Conservation (phyloP, 2,888 invertebrate genomes). For the Drosophila nigritarsus region DNA sequence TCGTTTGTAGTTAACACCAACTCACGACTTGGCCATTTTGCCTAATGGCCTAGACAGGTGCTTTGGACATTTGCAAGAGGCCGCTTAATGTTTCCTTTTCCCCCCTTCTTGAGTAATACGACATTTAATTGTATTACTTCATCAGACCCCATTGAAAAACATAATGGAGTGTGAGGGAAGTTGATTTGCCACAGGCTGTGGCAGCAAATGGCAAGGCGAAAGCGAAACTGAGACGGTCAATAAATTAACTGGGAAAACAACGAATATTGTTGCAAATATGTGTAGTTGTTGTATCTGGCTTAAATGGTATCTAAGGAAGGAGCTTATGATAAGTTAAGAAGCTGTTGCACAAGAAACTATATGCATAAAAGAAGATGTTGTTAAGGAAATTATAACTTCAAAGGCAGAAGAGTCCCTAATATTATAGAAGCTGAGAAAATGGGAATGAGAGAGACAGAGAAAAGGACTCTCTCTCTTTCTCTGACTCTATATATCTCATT, state of each 20-base stretch:
- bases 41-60: constrained; percentile 67
- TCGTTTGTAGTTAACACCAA: constrained; percentile 67
- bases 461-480: no score
- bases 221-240: neutral
- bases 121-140: constrained; percentile 72
- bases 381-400: neutral
- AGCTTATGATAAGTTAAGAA: neutral
- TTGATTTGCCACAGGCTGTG: constrained; percentile 4
- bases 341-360: neutral
- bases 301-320: neutral
- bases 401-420: neutral
- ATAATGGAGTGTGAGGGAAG: constrained; percentile 15
- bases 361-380: neutral
- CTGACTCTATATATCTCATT: no score
- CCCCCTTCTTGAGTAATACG: constrained; percentile 51
- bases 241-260: constrained; percentile 4
- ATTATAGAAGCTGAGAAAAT: neutral
- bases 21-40: constrained; percentile 73
- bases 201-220: neutral
- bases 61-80: constrained; percentile 33
- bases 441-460: neutral
- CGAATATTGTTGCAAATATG: neutral
- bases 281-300: neutral
- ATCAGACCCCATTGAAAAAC: constrained; percentile 38
- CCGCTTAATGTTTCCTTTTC: constrained; percentile 22